Evolutionary conservation across 2,113 vertebrate species (phyloP), one percentile per base, ranked within the genome.

Genomic region (Garra rufa): DNA sequence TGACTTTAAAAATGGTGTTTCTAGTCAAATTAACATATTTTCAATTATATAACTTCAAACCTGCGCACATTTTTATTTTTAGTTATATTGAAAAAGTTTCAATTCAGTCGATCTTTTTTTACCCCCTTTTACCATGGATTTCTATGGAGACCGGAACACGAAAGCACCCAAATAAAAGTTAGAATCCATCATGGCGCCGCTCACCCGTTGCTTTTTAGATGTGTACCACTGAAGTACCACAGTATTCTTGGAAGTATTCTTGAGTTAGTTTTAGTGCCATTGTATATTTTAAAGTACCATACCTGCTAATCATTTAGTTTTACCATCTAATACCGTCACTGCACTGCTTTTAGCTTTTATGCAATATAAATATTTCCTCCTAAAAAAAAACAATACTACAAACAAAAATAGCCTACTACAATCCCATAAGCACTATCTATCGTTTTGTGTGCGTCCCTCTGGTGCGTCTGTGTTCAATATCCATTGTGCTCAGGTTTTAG

Each of bases 391-490:
- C 6, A 57, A 43, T 43, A 43, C 43, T 43, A 43, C 43, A 43
- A 9, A 43, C 41, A 43, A 13, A 50, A 21, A 9, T 2, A 9
- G 17, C 17, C 34, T 28, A 17, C 14, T 52, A 11, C 24, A 52
- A 30, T 52, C 28, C 21, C 30, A 76, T 21, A 76, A 52, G 52
- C 28, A 21, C 46, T 19, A 28, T 21, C 28, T 75, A 15, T 30
- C 17, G 1, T 26, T 75, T 76, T 28, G 48, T 34, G 46, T 55
- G 50, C 21, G 1, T 77, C 21, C 15, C 43, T 24, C 43, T 1
- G 71, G 14, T n/a, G 26, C 10, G 9, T 67, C 46, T 81, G 69
- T 70, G 82, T 81, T 71, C 70, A 87, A 84, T 84, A 61, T 81
- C 26, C 50, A 76, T 67, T 74, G 55, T 55, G 59, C 57, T 13